Evolutionary conservation across 1,140 invertebrate species (phyloP).

Genomic region (Goniozus legneri): DNA sequence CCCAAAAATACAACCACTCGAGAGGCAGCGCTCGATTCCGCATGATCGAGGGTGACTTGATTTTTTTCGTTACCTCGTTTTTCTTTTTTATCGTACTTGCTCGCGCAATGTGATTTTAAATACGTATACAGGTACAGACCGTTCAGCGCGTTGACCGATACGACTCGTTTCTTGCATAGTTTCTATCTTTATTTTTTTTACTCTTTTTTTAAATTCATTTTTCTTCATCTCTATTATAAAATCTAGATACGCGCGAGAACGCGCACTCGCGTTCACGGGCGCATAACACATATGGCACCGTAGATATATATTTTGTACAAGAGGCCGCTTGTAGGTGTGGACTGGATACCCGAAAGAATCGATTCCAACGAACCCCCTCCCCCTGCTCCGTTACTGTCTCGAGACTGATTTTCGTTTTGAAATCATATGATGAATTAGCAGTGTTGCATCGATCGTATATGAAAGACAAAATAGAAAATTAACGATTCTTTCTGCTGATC

Average conservation of each 20-base stretch:
- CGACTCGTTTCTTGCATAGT: conserved; percentile 3
- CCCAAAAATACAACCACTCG: too few relatives aligned
- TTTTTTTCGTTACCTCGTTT: too few relatives aligned
- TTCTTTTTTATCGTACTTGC: too few relatives aligned
- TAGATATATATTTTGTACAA: conserved; percentile 21
- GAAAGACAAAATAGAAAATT: too few relatives aligned
- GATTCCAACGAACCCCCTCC: too few relatives aligned
- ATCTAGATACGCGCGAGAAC: conserved; percentile 17
- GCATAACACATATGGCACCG: conserved; percentile 19
- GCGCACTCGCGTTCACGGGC: conserved; percentile 4
- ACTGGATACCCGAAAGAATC: conserved; percentile 13
- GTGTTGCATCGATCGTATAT: too few relatives aligned
- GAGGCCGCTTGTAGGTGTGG: conserved; percentile 9
- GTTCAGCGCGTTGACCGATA: conserved; percentile 10
- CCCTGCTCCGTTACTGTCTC: too few relatives aligned
- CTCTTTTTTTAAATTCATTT: too few relatives aligned
- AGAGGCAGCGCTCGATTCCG: too few relatives aligned
- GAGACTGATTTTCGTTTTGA: too few relatives aligned
- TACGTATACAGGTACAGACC: conserved; percentile 24
- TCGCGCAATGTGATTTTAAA: background rate
- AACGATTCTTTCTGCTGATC: background rate
- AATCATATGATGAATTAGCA: too few relatives aligned
- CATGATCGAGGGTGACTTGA: too few relatives aligned
- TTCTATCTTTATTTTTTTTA: conserved; percentile 1
- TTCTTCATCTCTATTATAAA: conserved; percentile 16